These are phyloP conservation scores for Dicerorhinus sumatrensis DNA, from an alignment of 2,113 vertebrate genomes.

Conservation along the genomic window DNA sequence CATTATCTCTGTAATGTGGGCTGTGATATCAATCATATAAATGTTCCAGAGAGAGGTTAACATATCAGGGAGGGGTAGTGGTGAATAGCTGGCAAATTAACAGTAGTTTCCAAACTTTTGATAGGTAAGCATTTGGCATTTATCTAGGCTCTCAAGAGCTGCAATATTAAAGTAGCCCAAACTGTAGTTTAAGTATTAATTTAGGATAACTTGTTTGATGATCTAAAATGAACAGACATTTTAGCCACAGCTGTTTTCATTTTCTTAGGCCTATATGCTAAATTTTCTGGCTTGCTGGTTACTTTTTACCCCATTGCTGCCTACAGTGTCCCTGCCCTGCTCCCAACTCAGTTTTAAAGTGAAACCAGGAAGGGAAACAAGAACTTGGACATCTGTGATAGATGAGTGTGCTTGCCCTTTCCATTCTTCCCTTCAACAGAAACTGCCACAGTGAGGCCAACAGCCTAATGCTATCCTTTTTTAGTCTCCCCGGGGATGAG, in stretches of 20 bases:
- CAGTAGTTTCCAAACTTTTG: constrained; percentile 16
- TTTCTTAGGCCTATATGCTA: neutral
- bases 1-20: constrained; percentile 1
- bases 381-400: neutral
- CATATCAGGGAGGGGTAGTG: neutral
- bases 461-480: neutral
- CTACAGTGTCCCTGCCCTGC: neutral
- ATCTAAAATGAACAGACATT: constrained; percentile 41
- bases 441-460: neutral
- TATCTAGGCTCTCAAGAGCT: constrained; percentile 41
- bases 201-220: neutral
- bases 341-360: neutral
- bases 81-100: neutral
- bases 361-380: neutral
- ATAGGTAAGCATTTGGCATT: neutral
- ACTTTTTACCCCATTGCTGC: constrained; percentile 13
- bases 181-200: constrained; percentile 14
- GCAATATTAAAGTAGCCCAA: neutral
- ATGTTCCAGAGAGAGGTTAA: constrained; percentile 8
- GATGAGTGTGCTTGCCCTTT: neutral
- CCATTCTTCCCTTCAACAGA: constrained; percentile 2
- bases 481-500: neutral
- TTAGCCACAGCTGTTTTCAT: neutral
- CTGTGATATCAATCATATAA: neutral
- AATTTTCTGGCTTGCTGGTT: neutral